Evolutionary conservation across 2,888 invertebrate species (phyloP).

Genomic region (Pachliopta kotzebuea): DNA sequence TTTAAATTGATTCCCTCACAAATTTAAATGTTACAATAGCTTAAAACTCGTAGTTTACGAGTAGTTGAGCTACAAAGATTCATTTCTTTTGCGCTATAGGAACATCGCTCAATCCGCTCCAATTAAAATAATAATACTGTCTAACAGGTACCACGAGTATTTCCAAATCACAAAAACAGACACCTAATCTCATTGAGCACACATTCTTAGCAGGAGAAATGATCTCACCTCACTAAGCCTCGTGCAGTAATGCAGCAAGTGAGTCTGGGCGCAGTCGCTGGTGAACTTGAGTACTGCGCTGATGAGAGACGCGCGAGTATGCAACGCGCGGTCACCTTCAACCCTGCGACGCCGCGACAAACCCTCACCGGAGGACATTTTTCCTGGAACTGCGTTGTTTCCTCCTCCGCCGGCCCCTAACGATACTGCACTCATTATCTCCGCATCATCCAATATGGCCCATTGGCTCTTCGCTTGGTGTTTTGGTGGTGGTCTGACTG

Average conservation of each 20-base stretch:
- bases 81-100: too few relatives aligned
- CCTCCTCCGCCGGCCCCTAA: conserved; percentile 33
- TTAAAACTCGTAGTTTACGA: too few relatives aligned
- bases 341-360: conserved; percentile 31
- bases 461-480: conserved; percentile 63
- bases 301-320: conserved; percentile 56
- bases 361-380: conserved; percentile 17
- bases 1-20: too few relatives aligned
- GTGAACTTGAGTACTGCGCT: conserved; percentile 68
- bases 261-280: conserved; percentile 69
- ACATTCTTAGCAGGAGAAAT: too few relatives aligned
- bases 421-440: conserved; percentile 42
- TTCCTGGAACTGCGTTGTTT: conserved; percentile 3
- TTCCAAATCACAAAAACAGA: too few relatives aligned
- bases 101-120: too few relatives aligned
- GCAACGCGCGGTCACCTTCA: conserved; percentile 50
- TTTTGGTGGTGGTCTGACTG: conserved; percentile 56
- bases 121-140: too few relatives aligned
- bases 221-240: conserved; percentile 70
- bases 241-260: conserved; percentile 73
- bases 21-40: too few relatives aligned
- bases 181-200: too few relatives aligned
- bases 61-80: too few relatives aligned
- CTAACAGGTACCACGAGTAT: too few relatives aligned
- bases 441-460: conserved; percentile 54